Evolutionary conservation across 37 sponge, comb jelly and placozoan genomes (phyloP).

Genomic region (Sycon ciliatum): DNA sequence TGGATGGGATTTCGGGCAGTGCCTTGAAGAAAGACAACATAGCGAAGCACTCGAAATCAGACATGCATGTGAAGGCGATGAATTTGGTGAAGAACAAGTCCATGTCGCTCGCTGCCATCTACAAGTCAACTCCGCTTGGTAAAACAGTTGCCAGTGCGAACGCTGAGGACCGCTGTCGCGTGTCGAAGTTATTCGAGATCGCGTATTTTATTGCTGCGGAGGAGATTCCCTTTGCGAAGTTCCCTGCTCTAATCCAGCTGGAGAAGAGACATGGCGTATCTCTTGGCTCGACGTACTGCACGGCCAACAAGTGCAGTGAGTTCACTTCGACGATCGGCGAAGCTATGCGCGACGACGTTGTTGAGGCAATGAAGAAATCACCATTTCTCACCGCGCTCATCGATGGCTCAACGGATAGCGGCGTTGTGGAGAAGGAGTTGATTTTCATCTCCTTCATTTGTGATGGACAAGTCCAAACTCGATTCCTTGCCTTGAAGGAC

Average conservation of each 20-base stretch:
- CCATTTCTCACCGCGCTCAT: conserved; percentile 24
- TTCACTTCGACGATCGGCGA: conserved; percentile 23
- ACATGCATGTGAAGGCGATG: conserved; percentile 10
- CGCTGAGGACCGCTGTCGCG: neutral
- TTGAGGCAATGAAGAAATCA: conserved; percentile 22
- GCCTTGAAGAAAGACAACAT: conserved; percentile 33
- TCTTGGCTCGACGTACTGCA: neutral
- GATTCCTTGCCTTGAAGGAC: conserved; percentile 23
- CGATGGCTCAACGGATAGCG: conserved; percentile 27
- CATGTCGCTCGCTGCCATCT: neutral
- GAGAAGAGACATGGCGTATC: neutral
- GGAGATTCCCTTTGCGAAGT: conserved; percentile 5
- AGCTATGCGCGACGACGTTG: conserved; percentile 15
- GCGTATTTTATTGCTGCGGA: conserved; percentile 17
- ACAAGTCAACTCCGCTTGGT: conserved; percentile 5
- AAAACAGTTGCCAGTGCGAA: neutral
- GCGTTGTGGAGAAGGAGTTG: conserved; percentile 23
- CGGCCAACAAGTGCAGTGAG: neutral
- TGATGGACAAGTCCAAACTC: conserved; percentile 22
- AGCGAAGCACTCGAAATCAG: conserved; percentile 17
- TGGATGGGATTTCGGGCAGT: conserved; percentile 23
- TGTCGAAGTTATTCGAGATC: conserved; percentile 12
- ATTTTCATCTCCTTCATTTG: conserved; percentile 19
- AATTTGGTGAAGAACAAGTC: neutral
- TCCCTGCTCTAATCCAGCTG: neutral